These are phyloP conservation scores for Cyanoliseus patagonus DNA, from an alignment of 2,113 vertebrate species.

Conservation along the genomic window DNA sequence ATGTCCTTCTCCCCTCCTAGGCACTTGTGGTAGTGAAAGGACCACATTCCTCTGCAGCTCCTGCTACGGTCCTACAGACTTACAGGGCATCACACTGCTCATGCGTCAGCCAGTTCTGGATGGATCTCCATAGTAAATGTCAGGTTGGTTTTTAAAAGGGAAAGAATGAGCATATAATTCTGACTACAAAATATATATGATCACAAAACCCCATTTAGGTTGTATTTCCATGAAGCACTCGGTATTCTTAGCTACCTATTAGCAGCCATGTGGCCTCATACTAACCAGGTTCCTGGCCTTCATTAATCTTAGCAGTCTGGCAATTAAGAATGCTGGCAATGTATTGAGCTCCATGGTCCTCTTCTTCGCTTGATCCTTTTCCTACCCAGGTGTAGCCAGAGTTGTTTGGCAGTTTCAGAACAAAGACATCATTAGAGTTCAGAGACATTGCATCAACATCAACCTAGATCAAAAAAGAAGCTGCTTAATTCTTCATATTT, in stretches of 20 bases:
- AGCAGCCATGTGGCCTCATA: not conserved
- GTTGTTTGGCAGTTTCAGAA: constrained; percentile 81
- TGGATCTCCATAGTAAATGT: not conserved
- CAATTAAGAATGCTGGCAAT: constrained; percentile 78
- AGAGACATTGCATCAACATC: constrained; percentile 77
- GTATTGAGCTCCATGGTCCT: constrained; percentile 81
- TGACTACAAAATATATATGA: not conserved
- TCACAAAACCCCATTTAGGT: not conserved
- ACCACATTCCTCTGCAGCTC: not conserved
- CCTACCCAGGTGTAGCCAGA: constrained; percentile 84
- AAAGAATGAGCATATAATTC: not conserved
- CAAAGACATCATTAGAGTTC: constrained; percentile 91
- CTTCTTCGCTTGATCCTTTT: constrained; percentile 85
- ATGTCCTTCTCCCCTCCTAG: not conserved
- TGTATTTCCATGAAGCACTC: not conserved
- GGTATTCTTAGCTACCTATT: not conserved
- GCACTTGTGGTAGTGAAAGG: not conserved
- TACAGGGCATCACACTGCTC: not conserved
- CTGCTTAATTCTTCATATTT: not conserved
- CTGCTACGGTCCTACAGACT: not conserved
- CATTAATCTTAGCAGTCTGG: constrained; percentile 68
- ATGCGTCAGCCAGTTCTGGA: not conserved
- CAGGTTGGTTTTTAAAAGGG: not conserved
- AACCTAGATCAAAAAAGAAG: constrained; percentile 73
- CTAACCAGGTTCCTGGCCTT: constrained; percentile 86